Evolutionary conservation across 2,888 invertebrate species (phyloP), one percentile per base, ranked within the genome.

Genomic region (Dryobotodes eremita): DNA sequence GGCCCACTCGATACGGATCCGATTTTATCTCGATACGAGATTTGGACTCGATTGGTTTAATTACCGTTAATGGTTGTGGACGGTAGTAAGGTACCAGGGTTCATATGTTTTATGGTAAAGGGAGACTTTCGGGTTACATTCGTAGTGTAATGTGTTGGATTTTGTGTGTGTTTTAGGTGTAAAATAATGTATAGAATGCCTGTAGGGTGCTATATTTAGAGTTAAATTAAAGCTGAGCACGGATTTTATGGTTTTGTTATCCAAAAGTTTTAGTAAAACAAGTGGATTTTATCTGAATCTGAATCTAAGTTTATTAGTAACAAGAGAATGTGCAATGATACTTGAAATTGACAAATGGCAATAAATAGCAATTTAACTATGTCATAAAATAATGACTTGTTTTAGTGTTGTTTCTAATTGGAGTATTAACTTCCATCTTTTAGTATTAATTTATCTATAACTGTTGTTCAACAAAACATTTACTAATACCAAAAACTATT

Each of bases 41-140:
- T 96, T 94, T 92, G 93, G 92, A 93, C 92, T 93, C 92, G 95
- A 96, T 96, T 94, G 93, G 92, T 93, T 96, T 96, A 96, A 96
- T 96, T 96, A 95, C 96, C 93, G 94, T 95, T 96, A 95, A 96
- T 96, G 96, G 95, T 88, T 88, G 88, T 85, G 90, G 91, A 92
- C 92, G 91, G 91, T 92, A 89, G 90, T 92, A 91, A 89, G 85
- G 90, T 87, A 91, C 91, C 83, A 91, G 90, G 89, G 91, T 86
- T 85, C 84, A 68, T 86, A 87, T 85, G 80, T 86, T 85, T 80
- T 79, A 42, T 69, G 68, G 70, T 74, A 57, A 46, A 77, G 72
- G 69, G 72, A 79, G 87, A 88, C 82, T 77, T 75, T 89, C 46
- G 26, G 50, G 46, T 55, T 57, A 31, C 4, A 53, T 62, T 23